Base-by-base conservation (phyloP, 2,888 invertebrate genomes). In the Aleiodes leptofemur region DNA sequence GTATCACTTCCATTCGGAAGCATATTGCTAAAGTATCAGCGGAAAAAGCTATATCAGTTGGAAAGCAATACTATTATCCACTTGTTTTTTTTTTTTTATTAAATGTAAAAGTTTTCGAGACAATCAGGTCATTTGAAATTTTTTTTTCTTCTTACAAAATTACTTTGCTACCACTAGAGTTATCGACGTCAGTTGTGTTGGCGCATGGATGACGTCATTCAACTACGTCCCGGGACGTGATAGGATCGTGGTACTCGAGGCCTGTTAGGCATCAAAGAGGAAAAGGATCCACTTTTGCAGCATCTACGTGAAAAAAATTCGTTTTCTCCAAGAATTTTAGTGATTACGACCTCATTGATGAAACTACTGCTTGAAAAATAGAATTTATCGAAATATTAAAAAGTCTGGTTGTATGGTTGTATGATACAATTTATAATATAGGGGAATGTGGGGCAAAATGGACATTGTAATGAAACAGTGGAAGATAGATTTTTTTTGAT, bases 201-300 rank as follows among this genome's bases (percentile, higher is more conserved):
- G 51, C 16, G 53, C 51, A 38, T 50, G 53, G 53, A 71, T 74
- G 74, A 74, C 74, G 70, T 74, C 70, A 71, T 61, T 72, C 72
- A 61, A 72, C 59, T 11, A 53, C 64, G 48, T 61, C 72, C 56
- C 57, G 53, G 61, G 72, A 61, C 57, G 43, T 51, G 69, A 73
- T 74, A 51, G 61, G 69, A 74, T 74, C 74, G 53, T 14, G 71
- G 50, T 61, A 50, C 59, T 71, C 50, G 59, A 59, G 43, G 43
- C 64, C 64, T 34, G 14, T n/a, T 31, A 43, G 64, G 64, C 51
- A 61, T 59, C 23, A 31, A 64, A 61, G 14, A 43, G 38, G 43
- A 43, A 34, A 38, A 23, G 70, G 43, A 16, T 38, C 56, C 38
- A 38, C 56, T 56, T 69, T 16, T 31, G 23, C 38, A n/a, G 14